Evolutionary conservation across 30 jellyfish, hydroid and myxozoan species (phyloP), one percentile per base, ranked within the genome.

Genomic region (Aurelia aurita complex sp. Pacific): DNA sequence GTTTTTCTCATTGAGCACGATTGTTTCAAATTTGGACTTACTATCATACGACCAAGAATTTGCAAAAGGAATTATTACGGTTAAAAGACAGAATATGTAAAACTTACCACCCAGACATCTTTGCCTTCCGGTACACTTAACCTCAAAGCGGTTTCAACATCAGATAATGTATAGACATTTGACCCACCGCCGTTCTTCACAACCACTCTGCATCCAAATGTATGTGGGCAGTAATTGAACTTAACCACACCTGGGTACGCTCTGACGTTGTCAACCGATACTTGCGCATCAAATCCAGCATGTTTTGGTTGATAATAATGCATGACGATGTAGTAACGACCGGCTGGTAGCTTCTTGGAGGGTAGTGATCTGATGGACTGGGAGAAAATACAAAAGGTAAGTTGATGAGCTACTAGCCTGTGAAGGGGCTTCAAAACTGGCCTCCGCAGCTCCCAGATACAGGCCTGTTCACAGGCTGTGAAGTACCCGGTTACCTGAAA

Each of bases 81-180:
- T 13, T 10, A 34, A 35, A 50, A 42, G 5, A 0, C 5, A 71
- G 43, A 34, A 15, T 71, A 16, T 32, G 38, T 0, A 51, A 35
- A 54, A 91, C 98, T 88, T 67, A 93, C 98, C 83, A 93, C 86
- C 98, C 98, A 93, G 64, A 89, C 96, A 77, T 93, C 97, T 43
- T 85, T 88, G 38, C 84, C 94, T 15, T 23, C 73, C 5, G 97
- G 98, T 14, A 93, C 83, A 57, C 74, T 77, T 11, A 88, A 12
- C 36, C 94, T 75, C 67, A 88, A 54, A 42, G 82, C 43, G 17
- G 97, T 79, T 2, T 59, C 75, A 2, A 65, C 89, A 43, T 73
- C 88, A 50, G 83, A 92, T 7, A 92, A 61, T 1, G 90, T 69
- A 60, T 19, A 92, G 4, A 68, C 79, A 82, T 77, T 85, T 29